Evolutionary conservation across 2,113 vertebrate genomes (phyloP).

Genomic region (Hymenochirus boettgeri): DNA sequence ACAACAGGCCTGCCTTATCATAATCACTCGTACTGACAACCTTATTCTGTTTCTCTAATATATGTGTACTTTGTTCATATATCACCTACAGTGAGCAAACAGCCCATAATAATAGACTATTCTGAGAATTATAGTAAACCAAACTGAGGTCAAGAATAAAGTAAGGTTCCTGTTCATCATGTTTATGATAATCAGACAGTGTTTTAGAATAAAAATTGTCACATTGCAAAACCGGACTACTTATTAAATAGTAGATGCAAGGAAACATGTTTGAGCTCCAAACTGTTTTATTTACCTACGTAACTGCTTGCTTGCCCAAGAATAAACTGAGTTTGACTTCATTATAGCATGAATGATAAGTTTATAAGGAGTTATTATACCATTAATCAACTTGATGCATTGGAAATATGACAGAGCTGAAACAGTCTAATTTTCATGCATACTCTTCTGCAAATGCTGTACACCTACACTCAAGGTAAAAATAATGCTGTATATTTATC

Average conservation of each 20-base stretch:
- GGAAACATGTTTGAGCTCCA: not conserved
- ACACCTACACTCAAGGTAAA: constrained; percentile 65
- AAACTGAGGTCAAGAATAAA: not conserved
- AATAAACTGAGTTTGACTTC: constrained; percentile 76
- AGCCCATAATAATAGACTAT: not conserved
- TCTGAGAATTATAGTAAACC: not conserved
- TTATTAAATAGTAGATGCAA: constrained; percentile 9
- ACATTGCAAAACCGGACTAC: not conserved
- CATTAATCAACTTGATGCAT: constrained; percentile 81
- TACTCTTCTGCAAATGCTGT: constrained; percentile 75
- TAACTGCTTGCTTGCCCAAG: constrained; percentile 60
- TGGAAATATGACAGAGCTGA: constrained; percentile 75
- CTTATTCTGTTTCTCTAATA: not conserved
- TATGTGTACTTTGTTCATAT: not conserved
- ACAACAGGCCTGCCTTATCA: not conserved
- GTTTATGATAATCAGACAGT: not conserved
- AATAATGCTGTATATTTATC: constrained; percentile 57
- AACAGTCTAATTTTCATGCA: constrained; percentile 72
- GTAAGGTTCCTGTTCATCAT: not conserved
- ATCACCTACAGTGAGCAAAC: not conserved
- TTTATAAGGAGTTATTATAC: constrained; percentile 73
- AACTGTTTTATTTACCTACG: constrained; percentile 46
- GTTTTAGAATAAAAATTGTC: not conserved
- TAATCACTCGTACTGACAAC: not conserved
- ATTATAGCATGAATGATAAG: constrained; percentile 75